A percentile compares a stretch with the other conserved stretches of the same genome.
These are phyloP conservation scores for Koerneria pararmatus DNA, from an alignment of 2,888 invertebrate species.

Conservation along the genomic window DNA sequence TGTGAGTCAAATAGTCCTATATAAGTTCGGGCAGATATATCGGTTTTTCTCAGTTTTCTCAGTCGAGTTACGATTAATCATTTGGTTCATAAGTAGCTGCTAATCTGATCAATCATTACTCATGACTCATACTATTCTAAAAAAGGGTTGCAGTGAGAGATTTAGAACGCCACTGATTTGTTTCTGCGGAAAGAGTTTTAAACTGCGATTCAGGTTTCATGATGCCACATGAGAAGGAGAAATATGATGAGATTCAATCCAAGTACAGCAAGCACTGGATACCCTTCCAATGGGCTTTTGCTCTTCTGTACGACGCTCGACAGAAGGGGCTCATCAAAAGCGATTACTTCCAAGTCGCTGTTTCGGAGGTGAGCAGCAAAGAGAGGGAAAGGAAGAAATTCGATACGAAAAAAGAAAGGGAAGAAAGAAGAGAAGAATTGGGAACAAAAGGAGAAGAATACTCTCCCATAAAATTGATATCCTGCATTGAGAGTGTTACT, in stretches of 20 bases:
- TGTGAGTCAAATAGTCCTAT: too few species aligned
- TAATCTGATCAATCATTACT: not conserved
- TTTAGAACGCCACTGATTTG: not conserved
- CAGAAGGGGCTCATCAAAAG: slow-evolving; percentile 43
- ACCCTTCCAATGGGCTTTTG: slow-evolving; percentile 44
- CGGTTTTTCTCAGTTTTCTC: too few species aligned
- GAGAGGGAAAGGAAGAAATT: too few species aligned
- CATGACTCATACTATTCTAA: not conserved
- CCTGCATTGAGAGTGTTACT: not conserved
- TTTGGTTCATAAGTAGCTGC: not conserved
- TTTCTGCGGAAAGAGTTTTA: not conserved
- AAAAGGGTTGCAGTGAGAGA: not conserved
- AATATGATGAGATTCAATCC: slow-evolving; percentile 44
- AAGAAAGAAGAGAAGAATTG: too few species aligned
- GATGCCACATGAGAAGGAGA: slow-evolving; percentile 45
- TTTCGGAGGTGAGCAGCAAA: slow-evolving; percentile 33
- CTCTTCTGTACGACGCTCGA: slow-evolving; percentile 39
- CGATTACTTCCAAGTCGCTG: slow-evolving; percentile 38
- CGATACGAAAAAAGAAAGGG: too few species aligned
- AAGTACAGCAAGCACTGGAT: slow-evolving; percentile 41
- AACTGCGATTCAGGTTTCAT: slow-evolving; percentile 33
- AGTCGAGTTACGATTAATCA: too few species aligned
- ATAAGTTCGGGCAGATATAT: too few species aligned
- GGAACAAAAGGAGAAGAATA: not conserved
- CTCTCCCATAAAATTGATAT: not conserved